These are phyloP conservation scores for Hippopotamus amphibius DNA, from an alignment of 2,113 vertebrate genomes.

Conservation along the genomic window DNA sequence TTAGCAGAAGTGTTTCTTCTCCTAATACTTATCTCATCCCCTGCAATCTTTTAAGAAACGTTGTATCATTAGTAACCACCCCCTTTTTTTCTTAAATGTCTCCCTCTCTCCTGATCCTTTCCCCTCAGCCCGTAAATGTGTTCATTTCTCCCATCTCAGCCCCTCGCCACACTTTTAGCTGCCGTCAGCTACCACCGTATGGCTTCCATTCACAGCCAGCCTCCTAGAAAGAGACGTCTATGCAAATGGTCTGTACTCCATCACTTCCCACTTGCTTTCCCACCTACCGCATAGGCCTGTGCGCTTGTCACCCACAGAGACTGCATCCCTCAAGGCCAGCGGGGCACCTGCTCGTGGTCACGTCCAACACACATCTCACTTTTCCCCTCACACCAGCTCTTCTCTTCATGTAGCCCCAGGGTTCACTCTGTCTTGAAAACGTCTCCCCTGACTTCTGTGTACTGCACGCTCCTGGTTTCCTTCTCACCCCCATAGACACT, in stretches of 20 bases:
- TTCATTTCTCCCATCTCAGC: not conserved
- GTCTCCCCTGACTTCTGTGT: not conserved
- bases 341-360: not conserved
- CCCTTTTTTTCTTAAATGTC: not conserved
- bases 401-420: not conserved
- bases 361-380: not conserved
- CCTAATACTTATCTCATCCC: no score
- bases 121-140: not conserved
- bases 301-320: not conserved
- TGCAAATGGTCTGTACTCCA: slow-evolving; percentile 50
- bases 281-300: slow-evolving; percentile 50
- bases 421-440: not conserved
- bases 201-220: slow-evolving; percentile 72
- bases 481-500: not conserved
- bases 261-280: slow-evolving; percentile 62
- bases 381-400: not conserved
- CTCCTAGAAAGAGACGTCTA: slow-evolving; percentile 51
- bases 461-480: not conserved
- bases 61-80: not conserved
- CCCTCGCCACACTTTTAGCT: not conserved
- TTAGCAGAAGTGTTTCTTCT: not conserved
- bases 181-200: slow-evolving; percentile 50
- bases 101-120: not conserved
- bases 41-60: not conserved
- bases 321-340: not conserved